phyloP scores from a whole-genome alignment of 2,888 invertebrate species.

The Erpobdella octoculata region DNA sequence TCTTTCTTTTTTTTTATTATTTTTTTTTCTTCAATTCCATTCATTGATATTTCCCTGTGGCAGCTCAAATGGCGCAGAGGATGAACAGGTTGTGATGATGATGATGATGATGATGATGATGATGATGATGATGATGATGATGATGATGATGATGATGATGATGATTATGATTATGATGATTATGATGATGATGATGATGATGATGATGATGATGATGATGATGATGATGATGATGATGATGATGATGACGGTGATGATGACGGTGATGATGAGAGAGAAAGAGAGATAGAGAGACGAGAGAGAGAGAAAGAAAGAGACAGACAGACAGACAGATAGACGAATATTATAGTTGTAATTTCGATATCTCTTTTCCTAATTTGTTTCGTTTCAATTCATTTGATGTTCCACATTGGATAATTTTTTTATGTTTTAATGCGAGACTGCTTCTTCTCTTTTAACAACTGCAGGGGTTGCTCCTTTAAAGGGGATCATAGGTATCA shows the following conservation, averaged over 20 bases:
- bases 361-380: background rate
- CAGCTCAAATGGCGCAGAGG: too few relatives aligned
- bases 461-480: too few relatives aligned
- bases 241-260: conserved; percentile 9
- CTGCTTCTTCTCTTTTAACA: too few relatives aligned
- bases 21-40: too few relatives aligned
- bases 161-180: conserved; percentile 5
- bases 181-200: conserved; percentile 1
- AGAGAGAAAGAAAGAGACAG: too few relatives aligned
- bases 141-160: background rate
- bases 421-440: too few relatives aligned
- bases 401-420: too few relatives aligned
- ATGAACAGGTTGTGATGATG: background rate
- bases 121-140: background rate
- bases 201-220: conserved; percentile 12
- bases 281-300: conserved; percentile 8
- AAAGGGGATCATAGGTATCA: too few relatives aligned
- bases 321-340: too few relatives aligned
- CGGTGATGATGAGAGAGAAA: background rate
- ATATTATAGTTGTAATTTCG: background rate
- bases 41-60: too few relatives aligned
- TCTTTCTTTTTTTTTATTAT: too few relatives aligned
- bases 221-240: conserved; percentile 9
- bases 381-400: too few relatives aligned
- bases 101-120: conserved; percentile 11